Percentiles rank a stretch among this genome's conserved stretches.
Conservation (phyloP, 2,888 invertebrate species). For the Cynaeus angustus region DNA sequence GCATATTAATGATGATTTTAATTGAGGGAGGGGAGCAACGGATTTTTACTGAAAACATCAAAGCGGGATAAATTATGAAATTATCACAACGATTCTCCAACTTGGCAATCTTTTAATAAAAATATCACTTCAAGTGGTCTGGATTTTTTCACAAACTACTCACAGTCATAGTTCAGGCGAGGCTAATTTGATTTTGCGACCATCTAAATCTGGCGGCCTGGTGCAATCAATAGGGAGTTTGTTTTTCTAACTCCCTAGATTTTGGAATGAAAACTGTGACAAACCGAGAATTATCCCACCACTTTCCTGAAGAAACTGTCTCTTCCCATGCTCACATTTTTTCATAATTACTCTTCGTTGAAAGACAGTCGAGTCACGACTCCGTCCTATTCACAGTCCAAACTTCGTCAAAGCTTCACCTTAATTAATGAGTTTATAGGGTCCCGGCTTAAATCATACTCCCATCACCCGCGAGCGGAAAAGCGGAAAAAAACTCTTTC, state of each 20-base stretch:
- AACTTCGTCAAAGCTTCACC: conserved; percentile 65
- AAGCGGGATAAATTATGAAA: neutral
- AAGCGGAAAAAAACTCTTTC: conserved; percentile 22
- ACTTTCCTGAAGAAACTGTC: no score
- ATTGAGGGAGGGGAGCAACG: conserved; percentile 5
- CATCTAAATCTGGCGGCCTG: no score
- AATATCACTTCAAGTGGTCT: no score
- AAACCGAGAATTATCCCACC: no score
- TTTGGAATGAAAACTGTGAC: no score
- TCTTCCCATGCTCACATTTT: conserved; percentile 27
- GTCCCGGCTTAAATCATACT: conserved; percentile 53
- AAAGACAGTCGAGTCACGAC: conserved; percentile 59
- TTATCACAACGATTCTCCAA: no score
- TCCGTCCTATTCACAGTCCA: conserved; percentile 62
- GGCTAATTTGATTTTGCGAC: no score
- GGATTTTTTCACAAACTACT: no score
- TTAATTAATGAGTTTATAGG: conserved; percentile 68
- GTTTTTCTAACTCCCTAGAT: no score
- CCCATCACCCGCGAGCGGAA: conserved; percentile 37
- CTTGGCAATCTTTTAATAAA: no score
- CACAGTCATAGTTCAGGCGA: no score
- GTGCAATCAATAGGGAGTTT: no score
- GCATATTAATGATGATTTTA: conserved; percentile 28
- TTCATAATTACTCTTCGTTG: conserved; percentile 60
- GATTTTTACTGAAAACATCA: neutral